Percentiles rank a stretch among this genome's conserved stretches.
phyloP scores from a whole-genome alignment of 2,113 vertebrate genomes.

The Melanerpes formicivorus region DNA sequence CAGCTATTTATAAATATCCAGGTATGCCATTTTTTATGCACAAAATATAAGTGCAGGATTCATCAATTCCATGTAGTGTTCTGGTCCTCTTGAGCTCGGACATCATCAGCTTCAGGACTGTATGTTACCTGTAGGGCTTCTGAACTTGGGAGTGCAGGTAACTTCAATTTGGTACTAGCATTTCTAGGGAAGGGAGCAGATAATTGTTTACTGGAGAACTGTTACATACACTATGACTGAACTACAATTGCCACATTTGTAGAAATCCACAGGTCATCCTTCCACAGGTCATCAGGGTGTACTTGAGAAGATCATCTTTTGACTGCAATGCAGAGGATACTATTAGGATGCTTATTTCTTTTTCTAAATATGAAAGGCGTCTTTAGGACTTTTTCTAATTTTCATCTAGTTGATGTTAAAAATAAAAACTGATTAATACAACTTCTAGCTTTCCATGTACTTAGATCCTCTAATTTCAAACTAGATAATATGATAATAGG shows the following conservation, averaged over 20 bases:
- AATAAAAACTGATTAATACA: background rate
- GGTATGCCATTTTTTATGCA: background rate
- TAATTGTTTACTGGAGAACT: rapidly evolving
- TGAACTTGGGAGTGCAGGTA: background rate
- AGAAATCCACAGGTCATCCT: background rate
- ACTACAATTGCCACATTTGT: background rate
- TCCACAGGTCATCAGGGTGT: background rate
- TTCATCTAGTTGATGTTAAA: background rate
- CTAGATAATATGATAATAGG: background rate
- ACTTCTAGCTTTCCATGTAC: background rate
- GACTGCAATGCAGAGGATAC: conserved; percentile 7
- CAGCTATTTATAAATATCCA: background rate
- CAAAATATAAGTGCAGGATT: background rate
- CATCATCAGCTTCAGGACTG: background rate
- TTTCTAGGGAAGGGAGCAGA: background rate
- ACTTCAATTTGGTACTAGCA: background rate
- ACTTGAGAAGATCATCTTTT: background rate
- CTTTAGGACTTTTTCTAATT: background rate
- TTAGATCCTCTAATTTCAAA: background rate
- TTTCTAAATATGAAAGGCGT: background rate
- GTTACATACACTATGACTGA: background rate
- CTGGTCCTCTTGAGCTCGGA: background rate
- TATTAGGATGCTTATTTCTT: background rate
- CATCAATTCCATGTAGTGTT: background rate
- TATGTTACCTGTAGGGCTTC: background rate